Evolutionary conservation across 2,888 invertebrate species (phyloP).

Genomic region (Lypha dubia): DNA sequence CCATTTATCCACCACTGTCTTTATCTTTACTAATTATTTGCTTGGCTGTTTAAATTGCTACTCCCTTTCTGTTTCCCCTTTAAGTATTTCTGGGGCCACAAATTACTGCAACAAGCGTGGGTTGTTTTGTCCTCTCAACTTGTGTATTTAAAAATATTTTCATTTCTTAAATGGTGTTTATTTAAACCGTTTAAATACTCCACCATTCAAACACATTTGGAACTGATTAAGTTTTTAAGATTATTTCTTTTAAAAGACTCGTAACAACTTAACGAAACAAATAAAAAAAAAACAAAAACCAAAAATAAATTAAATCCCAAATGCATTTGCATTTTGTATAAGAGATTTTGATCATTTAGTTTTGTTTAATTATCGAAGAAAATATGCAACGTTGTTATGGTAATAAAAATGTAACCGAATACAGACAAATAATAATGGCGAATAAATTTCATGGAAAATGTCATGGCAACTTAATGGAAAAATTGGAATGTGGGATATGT

Average conservation of each 20-base stretch:
- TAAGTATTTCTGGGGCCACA: not conserved
- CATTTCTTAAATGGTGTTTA: slow-evolving; percentile 51
- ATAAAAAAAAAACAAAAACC: not conserved
- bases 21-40: not conserved
- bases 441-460: slow-evolving; percentile 30
- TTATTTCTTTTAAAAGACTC: slow-evolving; percentile 48
- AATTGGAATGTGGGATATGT: slow-evolving; percentile 7
- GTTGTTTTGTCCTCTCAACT: slow-evolving; percentile 36
- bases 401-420: slow-evolving; percentile 57
- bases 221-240: slow-evolving; percentile 69
- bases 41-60: not conserved
- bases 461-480: slow-evolving; percentile 16
- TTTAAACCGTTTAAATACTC: slow-evolving; percentile 58
- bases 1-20: too few relatives aligned
- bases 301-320: slow-evolving; percentile 1
- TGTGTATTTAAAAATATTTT: slow-evolving; percentile 31
- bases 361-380: slow-evolving; percentile 63
- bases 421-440: not conserved
- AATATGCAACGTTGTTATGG: slow-evolving; percentile 38
- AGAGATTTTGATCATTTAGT: slow-evolving; percentile 61
- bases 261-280: slow-evolving; percentile 24
- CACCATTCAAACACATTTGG: slow-evolving; percentile 54
- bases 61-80: not conserved
- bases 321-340: slow-evolving; percentile 51
- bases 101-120: slow-evolving; percentile 32